Percentiles rank a stretch among this genome's conserved stretches.
phyloP scores from a whole-genome alignment of 2,888 invertebrate species.

The Pycnomerus fuliginosus region DNA sequence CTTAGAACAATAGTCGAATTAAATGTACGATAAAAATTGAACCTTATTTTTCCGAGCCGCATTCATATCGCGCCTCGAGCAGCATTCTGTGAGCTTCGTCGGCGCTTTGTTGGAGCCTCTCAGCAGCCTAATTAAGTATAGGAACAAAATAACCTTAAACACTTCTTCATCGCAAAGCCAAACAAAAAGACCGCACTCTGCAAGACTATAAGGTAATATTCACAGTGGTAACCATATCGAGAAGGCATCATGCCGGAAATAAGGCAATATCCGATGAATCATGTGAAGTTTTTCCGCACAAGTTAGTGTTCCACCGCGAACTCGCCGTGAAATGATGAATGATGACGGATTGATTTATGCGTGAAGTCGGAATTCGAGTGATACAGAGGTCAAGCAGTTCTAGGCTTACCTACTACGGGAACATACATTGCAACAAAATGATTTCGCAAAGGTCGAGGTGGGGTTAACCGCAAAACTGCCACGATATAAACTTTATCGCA shows the following conservation, averaged over 20 bases:
- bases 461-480: no score
- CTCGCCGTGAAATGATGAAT: conserved; percentile 38
- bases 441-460: no score
- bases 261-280: conserved; percentile 25
- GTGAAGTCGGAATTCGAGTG: conserved; percentile 40
- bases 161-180: no score
- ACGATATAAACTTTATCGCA: no score
- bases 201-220: neutral
- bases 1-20: conserved; percentile 16
- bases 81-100: conserved; percentile 3
- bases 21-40: conserved; percentile 13
- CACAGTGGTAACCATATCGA: conserved; percentile 21
- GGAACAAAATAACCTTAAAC: neutral
- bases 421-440: no score
- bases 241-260: conserved; percentile 33
- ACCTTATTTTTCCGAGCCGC: conserved; percentile 7
- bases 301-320: conserved; percentile 30
- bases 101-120: conserved; percentile 2
- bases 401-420: conserved; percentile 9
- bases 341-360: conserved; percentile 44
- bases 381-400: conserved; percentile 24
- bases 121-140: conserved; percentile 8
- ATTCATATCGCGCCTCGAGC: conserved; percentile 11
- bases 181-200: no score
- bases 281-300: conserved; percentile 16